Evolutionary conservation across 2,888 invertebrate species (phyloP).

Genomic region (Drosophila aldrichi): DNA sequence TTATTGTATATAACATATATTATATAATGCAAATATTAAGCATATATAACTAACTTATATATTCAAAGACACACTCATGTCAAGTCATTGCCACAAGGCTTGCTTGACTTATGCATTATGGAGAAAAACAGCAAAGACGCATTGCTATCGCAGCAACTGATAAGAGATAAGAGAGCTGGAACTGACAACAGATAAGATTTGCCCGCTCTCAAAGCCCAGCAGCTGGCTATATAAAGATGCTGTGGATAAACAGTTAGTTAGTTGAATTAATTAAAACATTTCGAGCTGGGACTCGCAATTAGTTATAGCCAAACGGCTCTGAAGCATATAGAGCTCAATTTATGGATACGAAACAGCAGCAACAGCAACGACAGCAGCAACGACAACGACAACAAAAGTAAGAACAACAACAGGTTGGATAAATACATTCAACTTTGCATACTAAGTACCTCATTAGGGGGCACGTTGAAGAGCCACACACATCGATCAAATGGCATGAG

Average conservation of each 20-base stretch:
- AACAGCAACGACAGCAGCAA: constrained; percentile 11
- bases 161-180: constrained; percentile 15
- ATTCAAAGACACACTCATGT: constrained; percentile 20
- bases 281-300: constrained; percentile 34
- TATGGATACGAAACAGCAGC: constrained; percentile 41
- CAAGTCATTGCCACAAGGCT: constrained; percentile 47
- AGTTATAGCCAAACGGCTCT: constrained; percentile 37
- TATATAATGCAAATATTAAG: constrained; percentile 15
- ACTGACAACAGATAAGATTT: constrained; percentile 25
- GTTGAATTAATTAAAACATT: constrained; percentile 58
- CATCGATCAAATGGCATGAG: constrained; percentile 40
- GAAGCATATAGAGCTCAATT: constrained; percentile 54
- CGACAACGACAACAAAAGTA: constrained; percentile 20
- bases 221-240: constrained; percentile 63
- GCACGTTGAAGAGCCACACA: constrained; percentile 67
- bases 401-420: constrained; percentile 26
- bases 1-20: constrained; percentile 16
- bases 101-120: constrained; percentile 12
- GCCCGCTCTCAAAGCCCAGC: constrained; percentile 7
- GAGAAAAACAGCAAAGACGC: constrained; percentile 47
- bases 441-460: constrained; percentile 71
- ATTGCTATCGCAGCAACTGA: constrained; percentile 57
- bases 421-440: constrained; percentile 60
- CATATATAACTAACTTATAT: constrained; percentile 1
- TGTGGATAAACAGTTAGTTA: constrained; percentile 51